phyloP scores from a whole-genome alignment of 2,888 invertebrate genomes.

The Trichogramma evanescens region DNA sequence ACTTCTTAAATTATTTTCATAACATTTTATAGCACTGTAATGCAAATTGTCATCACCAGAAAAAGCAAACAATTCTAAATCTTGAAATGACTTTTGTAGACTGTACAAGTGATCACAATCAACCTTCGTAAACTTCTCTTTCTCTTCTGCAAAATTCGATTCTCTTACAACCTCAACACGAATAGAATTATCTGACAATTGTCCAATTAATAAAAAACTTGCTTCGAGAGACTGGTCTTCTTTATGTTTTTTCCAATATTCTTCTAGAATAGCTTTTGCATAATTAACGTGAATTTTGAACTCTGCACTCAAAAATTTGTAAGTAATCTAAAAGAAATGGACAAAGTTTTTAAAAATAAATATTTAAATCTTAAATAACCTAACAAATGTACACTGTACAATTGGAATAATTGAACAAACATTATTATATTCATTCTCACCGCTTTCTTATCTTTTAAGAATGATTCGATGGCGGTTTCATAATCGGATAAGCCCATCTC shows the following conservation, averaged over 20 bases:
- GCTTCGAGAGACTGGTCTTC: constrained; percentile 31
- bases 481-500: too few species aligned
- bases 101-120: constrained; percentile 47
- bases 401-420: too few species aligned
- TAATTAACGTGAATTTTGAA: constrained; percentile 47
- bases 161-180: constrained; percentile 43
- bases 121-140: constrained; percentile 38
- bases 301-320: constrained; percentile 47
- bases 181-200: constrained; percentile 34
- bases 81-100: constrained; percentile 39
- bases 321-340: constrained; percentile 43
- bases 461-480: too few species aligned
- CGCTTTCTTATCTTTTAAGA: too few species aligned
- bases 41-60: constrained; percentile 33
- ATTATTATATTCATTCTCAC: too few species aligned
- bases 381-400: too few species aligned
- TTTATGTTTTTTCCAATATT: constrained; percentile 36
- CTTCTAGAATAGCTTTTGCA: constrained; percentile 44
- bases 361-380: too few species aligned
- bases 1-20: constrained; percentile 17
- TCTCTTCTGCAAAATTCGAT: constrained; percentile 33
- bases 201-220: constrained; percentile 42
- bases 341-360: too few species aligned
- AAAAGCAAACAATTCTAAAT: constrained; percentile 34
- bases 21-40: constrained; percentile 37